A percentile compares a stretch with the other conserved stretches of the same genome.
These are phyloP conservation scores for Limonius californicus DNA, from an alignment of 1,140 invertebrate genomes.

Conservation along the genomic window DNA sequence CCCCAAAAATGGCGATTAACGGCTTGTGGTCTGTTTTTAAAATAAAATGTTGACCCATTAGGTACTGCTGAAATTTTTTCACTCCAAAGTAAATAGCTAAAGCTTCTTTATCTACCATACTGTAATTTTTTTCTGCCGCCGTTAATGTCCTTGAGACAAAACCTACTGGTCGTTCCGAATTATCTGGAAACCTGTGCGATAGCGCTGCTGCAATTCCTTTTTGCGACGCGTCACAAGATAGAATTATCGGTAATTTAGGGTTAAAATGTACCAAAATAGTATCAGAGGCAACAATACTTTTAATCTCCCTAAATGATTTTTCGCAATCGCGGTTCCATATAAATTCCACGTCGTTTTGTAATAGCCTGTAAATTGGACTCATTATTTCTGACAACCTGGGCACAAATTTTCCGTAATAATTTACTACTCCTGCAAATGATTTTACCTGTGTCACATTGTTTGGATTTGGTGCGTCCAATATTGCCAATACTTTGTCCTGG, in stretches of 20 bases:
- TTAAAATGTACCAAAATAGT: neutral
- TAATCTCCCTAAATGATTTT: neutral
- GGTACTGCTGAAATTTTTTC: constrained; percentile 45
- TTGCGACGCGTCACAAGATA: neutral
- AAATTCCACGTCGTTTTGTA: neutral
- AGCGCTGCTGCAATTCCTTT: constrained; percentile 17
- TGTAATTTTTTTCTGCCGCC: too few relatives aligned
- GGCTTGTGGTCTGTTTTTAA: constrained; percentile 53
- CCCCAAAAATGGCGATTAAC: constrained; percentile 47
- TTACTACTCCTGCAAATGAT: constrained; percentile 39
- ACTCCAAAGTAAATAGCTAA: constrained; percentile 48
- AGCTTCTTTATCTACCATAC: constrained; percentile 50
- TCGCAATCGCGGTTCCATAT: neutral
- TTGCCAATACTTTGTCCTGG: too few relatives aligned
- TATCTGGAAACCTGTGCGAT: constrained; percentile 11
- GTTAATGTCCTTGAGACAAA: neutral
- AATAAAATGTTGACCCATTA: constrained; percentile 47
- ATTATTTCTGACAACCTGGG: constrained; percentile 27
- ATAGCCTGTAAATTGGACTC: neutral
- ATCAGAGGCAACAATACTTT: neutral
- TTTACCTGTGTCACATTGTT: constrained; percentile 36
- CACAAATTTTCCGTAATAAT: constrained; percentile 40
- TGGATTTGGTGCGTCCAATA: too few relatives aligned
- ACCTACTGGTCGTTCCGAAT: constrained; percentile 5
- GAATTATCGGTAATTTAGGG: constrained; percentile 2